Conservation (phyloP, 2,888 invertebrate genomes). For the Hydriomena furcata region DNA sequence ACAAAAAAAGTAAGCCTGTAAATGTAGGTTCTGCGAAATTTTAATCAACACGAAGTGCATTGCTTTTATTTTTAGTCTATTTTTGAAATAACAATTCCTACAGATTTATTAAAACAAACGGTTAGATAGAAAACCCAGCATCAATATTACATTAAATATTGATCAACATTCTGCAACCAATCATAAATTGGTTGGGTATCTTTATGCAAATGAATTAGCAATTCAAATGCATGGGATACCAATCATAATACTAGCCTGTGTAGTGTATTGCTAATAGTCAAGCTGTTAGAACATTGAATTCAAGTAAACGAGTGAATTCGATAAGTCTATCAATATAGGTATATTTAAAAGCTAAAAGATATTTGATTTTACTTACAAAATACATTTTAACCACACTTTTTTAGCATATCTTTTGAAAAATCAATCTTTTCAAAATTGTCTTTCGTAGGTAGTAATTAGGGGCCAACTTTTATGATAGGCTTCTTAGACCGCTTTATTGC, state of each 20-base stretch:
- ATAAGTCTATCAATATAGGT: no score
- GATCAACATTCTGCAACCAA: constrained; percentile 6
- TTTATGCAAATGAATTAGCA: constrained; percentile 18
- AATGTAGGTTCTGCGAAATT: constrained; percentile 6
- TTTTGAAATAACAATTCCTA: neutral
- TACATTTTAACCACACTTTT: no score
- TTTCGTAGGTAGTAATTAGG: no score
- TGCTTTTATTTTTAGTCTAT: neutral
- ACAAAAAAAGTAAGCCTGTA: neutral
- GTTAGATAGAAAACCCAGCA: no score
- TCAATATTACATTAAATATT: neutral
- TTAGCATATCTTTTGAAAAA: no score
- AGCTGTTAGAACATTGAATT: constrained; percentile 3
- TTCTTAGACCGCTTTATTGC: no score
- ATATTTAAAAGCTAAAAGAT: no score
- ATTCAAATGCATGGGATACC: constrained; percentile 18
- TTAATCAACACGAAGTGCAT: constrained; percentile 5
- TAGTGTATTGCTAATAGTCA: constrained; percentile 3
- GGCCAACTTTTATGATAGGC: no score
- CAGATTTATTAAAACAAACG: no score
- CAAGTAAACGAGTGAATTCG: constrained; percentile 3
- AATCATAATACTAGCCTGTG: constrained; percentile 5
- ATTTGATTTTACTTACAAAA: no score
- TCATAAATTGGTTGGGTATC: constrained; percentile 9
- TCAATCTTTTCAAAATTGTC: no score